These are phyloP conservation scores for Listronotus oregonensis DNA, from an alignment of 1,140 invertebrate species.

Conservation along the genomic window DNA sequence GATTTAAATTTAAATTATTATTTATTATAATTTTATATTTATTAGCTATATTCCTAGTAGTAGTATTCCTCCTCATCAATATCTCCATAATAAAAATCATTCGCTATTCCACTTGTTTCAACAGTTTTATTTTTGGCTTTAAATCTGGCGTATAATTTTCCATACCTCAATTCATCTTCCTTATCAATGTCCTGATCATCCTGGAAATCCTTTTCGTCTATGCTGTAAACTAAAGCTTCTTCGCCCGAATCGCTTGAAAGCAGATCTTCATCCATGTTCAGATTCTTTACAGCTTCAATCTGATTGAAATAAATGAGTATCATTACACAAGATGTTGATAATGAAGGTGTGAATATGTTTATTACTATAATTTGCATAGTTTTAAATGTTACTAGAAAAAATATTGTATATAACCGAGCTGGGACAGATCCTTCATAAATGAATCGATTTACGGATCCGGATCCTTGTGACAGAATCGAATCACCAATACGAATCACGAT, in stretches of 20 bases:
- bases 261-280: conserved; percentile 50
- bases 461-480: too few relatives aligned
- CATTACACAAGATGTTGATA: conserved; percentile 39
- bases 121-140: conserved; percentile 57
- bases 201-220: conserved; percentile 52
- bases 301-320: conserved; percentile 4
- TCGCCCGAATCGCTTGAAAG: conserved; percentile 61
- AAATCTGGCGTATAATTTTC: conserved; percentile 62
- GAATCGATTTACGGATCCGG: too few relatives aligned
- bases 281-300: conserved; percentile 40
- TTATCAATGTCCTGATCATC: conserved; percentile 58
- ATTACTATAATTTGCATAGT: background rate
- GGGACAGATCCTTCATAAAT: too few relatives aligned
- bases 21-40: too few relatives aligned
- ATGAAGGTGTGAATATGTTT: background rate
- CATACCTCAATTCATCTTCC: conserved; percentile 59
- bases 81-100: conserved; percentile 47
- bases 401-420: too few relatives aligned
- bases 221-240: conserved; percentile 55
- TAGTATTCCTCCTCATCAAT: conserved; percentile 44
- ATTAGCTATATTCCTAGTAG: background rate
- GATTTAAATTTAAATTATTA: too few relatives aligned
- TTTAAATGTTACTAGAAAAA: too few relatives aligned
- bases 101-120: conserved; percentile 32
- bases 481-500: too few relatives aligned